These are phyloP conservation scores for Zaprionus taronus DNA, from an alignment of 1,140 invertebrate species.

Conservation along the genomic window DNA sequence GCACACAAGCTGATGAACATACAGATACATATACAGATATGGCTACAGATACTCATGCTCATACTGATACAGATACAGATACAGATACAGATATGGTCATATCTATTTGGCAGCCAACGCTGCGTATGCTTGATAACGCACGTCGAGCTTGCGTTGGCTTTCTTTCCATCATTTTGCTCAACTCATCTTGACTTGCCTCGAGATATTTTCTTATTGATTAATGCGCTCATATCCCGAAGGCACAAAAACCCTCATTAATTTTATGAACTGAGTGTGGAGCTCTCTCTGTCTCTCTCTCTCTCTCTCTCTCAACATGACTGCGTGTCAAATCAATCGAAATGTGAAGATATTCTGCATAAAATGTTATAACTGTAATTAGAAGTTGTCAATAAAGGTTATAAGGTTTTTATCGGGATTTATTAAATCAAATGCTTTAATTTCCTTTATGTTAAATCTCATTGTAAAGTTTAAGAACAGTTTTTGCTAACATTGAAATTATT, in stretches of 20 bases:
- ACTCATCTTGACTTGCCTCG: conserved; percentile 3
- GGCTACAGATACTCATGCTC: neutral
- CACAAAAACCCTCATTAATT: conserved; percentile 29
- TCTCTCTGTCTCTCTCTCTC: neutral
- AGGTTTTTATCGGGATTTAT: neutral
- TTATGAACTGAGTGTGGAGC: neutral
- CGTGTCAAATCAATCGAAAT: neutral
- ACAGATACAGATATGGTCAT: neutral
- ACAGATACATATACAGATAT: neutral
- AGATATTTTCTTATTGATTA: conserved; percentile 58
- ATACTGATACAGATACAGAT: neutral
- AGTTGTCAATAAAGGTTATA: neutral
- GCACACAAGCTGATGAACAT: no score
- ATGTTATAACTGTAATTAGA: neutral
- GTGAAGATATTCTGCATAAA: neutral
- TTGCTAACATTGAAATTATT: no score
- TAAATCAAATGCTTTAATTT: no score
- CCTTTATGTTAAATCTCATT: no score
- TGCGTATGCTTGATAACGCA: conserved; percentile 44
- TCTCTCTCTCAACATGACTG: neutral
- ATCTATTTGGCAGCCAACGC: conserved; percentile 3
- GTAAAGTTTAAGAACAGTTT: no score
- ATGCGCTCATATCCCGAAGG: conserved; percentile 40
- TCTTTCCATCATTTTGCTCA: neutral
- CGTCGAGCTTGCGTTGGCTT: neutral